Base-by-base conservation (phyloP, 2,888 invertebrate genomes). In the Malthinus seriepunctatus region DNA sequence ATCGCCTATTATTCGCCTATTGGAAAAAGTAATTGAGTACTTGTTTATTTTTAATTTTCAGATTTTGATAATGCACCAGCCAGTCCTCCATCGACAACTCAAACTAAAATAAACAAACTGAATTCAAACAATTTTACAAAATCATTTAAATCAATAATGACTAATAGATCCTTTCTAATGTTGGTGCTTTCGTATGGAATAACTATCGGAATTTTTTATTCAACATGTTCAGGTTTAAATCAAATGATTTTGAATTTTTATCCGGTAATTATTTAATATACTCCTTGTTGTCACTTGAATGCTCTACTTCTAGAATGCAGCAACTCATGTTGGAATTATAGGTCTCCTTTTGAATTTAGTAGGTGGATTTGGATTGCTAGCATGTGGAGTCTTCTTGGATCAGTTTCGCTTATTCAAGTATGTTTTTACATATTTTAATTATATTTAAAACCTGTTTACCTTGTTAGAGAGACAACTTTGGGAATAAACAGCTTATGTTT, bases 321-420 rank as follows among this genome's bases (percentile, higher is more conserved):
- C 88, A 71, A 83, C 86, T 68, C 90, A 93, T 70, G 93, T 91
- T 0, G 97, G 97, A 10, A 85, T 90, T 63, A 93, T 97, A 69
- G 97, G 97, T 0, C 80, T 97, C 42, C 86, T 91, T 50, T 90
- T 97, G 71, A 92, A 97, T 1, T 81, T 95, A n/a, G 88, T 93
- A 1, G 97, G 97, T 32, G 94, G 97, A 88, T 71, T 88, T 3
- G 97, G 97, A 2, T 93, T 96, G 0, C 88, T 97, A 5, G 79
- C 91, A 1, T 92, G 91, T 69, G 97, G 97, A n/a, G 80, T 94
- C 54, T 82, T 95, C 67, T 83, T 98, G 63, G 97, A 97, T 80
- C 93, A 89, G 81, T 95, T 95, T 1, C 94, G 94, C 74, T 87
- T 85, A 73, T 97, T 92, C 83, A 97, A 97, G 91, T 92, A 78